These are phyloP conservation scores for Halictus quadricinctus DNA, from an alignment of 2,888 invertebrate genomes.

Conservation along the genomic window DNA sequence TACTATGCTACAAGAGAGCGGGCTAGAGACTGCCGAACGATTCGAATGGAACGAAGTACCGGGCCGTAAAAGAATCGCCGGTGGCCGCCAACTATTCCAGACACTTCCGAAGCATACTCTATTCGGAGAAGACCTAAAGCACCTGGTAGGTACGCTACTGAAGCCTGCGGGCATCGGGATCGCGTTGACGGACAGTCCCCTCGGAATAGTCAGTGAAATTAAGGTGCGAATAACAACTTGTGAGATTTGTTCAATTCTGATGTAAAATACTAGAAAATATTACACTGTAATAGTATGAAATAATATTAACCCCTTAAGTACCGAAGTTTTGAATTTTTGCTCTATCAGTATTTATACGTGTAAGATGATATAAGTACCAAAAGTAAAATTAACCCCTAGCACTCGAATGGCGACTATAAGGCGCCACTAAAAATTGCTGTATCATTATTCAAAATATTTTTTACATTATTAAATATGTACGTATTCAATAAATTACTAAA, in stretches of 20 bases:
- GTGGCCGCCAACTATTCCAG: conserved; percentile 20
- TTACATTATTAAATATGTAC: too few species aligned
- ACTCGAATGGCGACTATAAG: too few species aligned
- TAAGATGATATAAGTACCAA: too few species aligned
- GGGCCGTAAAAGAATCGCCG: conserved; percentile 67
- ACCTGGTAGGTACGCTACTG: background rate
- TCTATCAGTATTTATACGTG: background rate
- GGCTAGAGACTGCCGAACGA: conserved; percentile 66
- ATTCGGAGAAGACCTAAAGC: background rate
- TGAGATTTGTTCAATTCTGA: background rate
- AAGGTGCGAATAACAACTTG: background rate
- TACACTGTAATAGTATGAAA: too few species aligned
- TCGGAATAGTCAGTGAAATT: background rate
- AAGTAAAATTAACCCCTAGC: too few species aligned
- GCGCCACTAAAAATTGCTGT: too few species aligned
- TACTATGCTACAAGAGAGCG: conserved; percentile 75
- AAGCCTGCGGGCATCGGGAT: background rate
- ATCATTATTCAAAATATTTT: too few species aligned
- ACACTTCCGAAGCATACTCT: background rate
- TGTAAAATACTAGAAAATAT: background rate
- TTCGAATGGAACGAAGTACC: conserved; percentile 74
- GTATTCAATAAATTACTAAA: too few species aligned
- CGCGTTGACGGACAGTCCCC: background rate
- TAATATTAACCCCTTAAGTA: too few species aligned
- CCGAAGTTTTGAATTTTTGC: background rate